These are phyloP conservation scores for Stenolophus ochropezus DNA, from an alignment of 2,888 invertebrate species.

Conservation along the genomic window DNA sequence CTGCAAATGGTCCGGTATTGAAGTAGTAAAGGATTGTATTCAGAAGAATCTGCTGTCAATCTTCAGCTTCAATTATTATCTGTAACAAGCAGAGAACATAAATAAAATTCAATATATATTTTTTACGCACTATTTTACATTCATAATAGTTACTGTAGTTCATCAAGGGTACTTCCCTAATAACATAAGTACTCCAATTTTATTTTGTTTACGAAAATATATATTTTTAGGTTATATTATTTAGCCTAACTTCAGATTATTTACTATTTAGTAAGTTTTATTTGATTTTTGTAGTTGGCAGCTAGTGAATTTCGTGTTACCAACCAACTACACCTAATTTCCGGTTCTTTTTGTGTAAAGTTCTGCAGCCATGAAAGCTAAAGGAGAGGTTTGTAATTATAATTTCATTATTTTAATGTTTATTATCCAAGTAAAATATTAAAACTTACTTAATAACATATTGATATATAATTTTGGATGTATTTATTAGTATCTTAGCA, in stretches of 20 bases:
- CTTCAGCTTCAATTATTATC: too few species aligned
- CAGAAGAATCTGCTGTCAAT: too few species aligned
- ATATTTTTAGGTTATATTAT: too few species aligned
- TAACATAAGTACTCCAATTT: too few species aligned
- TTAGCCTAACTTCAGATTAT: neutral
- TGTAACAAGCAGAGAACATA: too few species aligned
- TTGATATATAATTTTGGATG: neutral
- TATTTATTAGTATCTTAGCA: neutral
- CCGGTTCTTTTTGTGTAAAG: slow-evolving; percentile 68
- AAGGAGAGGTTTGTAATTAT: slow-evolving; percentile 83
- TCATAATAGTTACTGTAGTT: too few species aligned
- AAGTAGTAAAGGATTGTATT: too few species aligned
- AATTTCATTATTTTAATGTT: slow-evolving; percentile 64
- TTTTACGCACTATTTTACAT: too few species aligned
- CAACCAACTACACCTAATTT: slow-evolving; percentile 55
- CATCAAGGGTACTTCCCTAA: too few species aligned
- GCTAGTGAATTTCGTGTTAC: neutral
- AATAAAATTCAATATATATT: too few species aligned
- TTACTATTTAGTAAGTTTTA: neutral
- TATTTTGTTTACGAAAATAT: too few species aligned
- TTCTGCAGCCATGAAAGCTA: slow-evolving; percentile 83
- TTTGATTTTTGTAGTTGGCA: neutral
- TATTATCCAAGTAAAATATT: neutral
- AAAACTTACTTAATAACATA: neutral
- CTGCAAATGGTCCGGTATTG: too few species aligned